Evolutionary conservation across 2,888 invertebrate genomes (phyloP), one percentile per base, ranked within the genome.

Genomic region (Rapana venosa): DNA sequence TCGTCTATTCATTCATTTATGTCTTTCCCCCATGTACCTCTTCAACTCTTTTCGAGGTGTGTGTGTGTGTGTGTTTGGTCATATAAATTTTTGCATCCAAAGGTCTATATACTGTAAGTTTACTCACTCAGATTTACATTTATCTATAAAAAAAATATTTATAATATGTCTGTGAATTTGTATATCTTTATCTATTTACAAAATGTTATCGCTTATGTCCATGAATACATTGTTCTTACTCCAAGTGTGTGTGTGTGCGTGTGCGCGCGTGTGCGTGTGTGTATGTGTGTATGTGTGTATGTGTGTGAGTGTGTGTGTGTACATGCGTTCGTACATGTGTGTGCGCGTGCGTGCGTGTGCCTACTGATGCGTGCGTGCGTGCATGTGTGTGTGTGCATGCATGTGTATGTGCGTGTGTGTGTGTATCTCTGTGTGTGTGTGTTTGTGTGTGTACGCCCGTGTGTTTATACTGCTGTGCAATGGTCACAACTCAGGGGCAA

Each of bases 341-440:
- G 56, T 26, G 84, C 47, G 56, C 17, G 56, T 84, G 84, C n/a
- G 84, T 56, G 30, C 17, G 17, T 32, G 81, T n/a, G 8, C 81
- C 0, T 17, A 20, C 30, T n/a, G 17, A 26, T n/a, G n/a, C 47
- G 8, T 47, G 83, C 35, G 83, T 83, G 83, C 30, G 83, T 83
- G 83, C 35, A 35, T 83, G 36, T 83, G 83, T 35, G 20, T 36
- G 81, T 83, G 83, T 83, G 83, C 35, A 30, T 35, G 83, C 35
- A 35, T 36, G 83, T 83, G 83, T 36, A 36, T 83, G 83, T 83
- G 83, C 35, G 83, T 79, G 79, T 79, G 79, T 79, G 30, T n/a
- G n/a, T n/a, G n/a, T n/a, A n/a, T n/a, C n/a, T n/a, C 4, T 79
- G 79, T 79, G 79, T 79, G 79, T 1, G 30, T n/a, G 79, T 15